Conservation (phyloP, 2,113 vertebrate genomes). For the Calypte anna region DNA sequence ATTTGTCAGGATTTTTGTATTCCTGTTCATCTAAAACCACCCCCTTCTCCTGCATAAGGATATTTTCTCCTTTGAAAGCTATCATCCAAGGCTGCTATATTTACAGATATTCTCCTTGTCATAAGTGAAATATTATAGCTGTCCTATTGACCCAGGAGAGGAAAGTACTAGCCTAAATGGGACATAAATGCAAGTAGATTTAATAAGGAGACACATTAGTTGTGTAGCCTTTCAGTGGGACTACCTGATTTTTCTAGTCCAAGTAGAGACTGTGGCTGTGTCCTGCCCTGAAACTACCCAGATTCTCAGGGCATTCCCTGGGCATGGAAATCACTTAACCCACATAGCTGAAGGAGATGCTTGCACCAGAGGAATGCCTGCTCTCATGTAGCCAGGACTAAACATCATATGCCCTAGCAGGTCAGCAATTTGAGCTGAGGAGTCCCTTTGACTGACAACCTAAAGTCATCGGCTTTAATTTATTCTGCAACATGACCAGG, state of each 20-base stretch:
- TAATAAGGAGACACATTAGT: not conserved
- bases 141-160: not conserved
- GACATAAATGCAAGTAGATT: not conserved
- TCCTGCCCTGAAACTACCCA: not conserved
- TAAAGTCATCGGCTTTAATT: not conserved
- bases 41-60: not conserved
- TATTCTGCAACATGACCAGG: not conserved
- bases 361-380: not conserved
- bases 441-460: not conserved
- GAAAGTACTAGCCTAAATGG: not conserved
- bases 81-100: not conserved
- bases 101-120: not conserved
- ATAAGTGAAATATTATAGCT: not conserved
- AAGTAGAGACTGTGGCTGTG: not conserved
- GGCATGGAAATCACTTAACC: not conserved
- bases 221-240: not conserved
- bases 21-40: not conserved
- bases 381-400: not conserved
- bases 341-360: not conserved
- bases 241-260: not conserved
- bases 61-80: not conserved
- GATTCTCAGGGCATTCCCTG: not conserved
- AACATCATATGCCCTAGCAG: not conserved
- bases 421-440: not conserved
- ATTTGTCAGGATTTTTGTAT: not conserved